These are phyloP conservation scores for Oncorhynchus tshawytscha DNA, from an alignment of 2,113 vertebrate genomes.

Conservation along the genomic window DNA sequence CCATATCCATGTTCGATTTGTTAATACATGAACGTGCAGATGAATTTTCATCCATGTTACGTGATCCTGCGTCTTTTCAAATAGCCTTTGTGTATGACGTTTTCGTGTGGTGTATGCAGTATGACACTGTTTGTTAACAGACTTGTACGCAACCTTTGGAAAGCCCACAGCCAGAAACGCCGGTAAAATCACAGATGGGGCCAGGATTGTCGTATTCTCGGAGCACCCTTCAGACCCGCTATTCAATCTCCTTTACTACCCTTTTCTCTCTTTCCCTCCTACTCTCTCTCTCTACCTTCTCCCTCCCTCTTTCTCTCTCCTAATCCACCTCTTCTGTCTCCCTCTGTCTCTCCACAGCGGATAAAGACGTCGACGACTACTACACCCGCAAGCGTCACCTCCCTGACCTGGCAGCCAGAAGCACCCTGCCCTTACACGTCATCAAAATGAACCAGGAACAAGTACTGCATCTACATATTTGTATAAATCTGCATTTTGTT, in stretches of 20 bases:
- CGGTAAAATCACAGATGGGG: slow-evolving; percentile 51
- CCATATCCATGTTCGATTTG: slow-evolving; percentile 13
- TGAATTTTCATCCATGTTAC: background rate
- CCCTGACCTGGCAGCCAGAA: slow-evolving; percentile 90
- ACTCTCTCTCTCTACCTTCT: background rate
- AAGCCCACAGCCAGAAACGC: slow-evolving; percentile 52
- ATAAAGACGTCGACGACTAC: slow-evolving; percentile 97
- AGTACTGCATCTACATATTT: slow-evolving; percentile 55
- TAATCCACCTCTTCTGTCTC: slow-evolving; percentile 20
- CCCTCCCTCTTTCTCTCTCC: slow-evolving; percentile 8
- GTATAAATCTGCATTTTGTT: background rate
- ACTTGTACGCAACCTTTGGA: slow-evolving; percentile 56
- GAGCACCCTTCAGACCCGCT: background rate
- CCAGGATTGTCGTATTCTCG: background rate
- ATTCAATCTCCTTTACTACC: background rate
- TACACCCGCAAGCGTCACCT: slow-evolving; percentile 93
- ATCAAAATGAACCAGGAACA: slow-evolving; percentile 92
- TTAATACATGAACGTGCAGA: background rate
- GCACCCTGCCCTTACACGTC: slow-evolving; percentile 94
- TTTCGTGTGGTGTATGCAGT: slow-evolving; percentile 35
- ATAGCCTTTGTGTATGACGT: slow-evolving; percentile 45
- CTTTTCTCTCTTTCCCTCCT: background rate
- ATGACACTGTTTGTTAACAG: slow-evolving; percentile 36
- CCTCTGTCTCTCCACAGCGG: slow-evolving; percentile 73
- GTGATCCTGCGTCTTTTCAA: slow-evolving; percentile 19